These are phyloP conservation scores for Ailurus styani DNA, from an alignment of 2,113 vertebrate species.

Conservation along the genomic window DNA sequence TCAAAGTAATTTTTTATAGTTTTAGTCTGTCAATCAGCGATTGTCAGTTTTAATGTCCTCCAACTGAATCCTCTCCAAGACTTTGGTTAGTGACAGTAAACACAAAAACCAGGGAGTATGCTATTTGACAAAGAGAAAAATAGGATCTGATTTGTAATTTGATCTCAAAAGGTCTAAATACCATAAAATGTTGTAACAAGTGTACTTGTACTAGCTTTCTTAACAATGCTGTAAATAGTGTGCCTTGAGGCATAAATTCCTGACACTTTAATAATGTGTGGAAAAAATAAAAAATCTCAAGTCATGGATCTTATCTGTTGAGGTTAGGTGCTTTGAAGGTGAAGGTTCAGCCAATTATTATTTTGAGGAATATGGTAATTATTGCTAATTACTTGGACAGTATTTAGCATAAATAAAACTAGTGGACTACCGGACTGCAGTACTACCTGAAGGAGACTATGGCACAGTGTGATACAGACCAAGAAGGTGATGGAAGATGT, in stretches of 20 bases:
- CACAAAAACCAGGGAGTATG: not conserved
- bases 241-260: not conserved
- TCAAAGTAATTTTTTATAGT: constrained; percentile 1
- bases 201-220: not conserved
- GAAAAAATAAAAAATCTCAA: not conserved
- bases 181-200: not conserved
- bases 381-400: not conserved
- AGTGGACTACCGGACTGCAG: not conserved
- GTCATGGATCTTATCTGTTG: not conserved
- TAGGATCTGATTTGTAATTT: not conserved
- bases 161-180: not conserved
- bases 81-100: not conserved
- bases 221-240: not conserved
- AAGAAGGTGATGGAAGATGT: not conserved
- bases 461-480: not conserved
- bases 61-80: not conserved
- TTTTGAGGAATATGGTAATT: not conserved
- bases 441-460: not conserved
- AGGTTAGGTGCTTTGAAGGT: not conserved
- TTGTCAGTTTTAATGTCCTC: constrained; percentile 9
- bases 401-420: not conserved
- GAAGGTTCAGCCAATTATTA: not conserved
- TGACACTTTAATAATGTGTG: not conserved
- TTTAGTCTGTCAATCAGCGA: not conserved
- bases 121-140: not conserved